Base-by-base conservation (phyloP, 2,888 invertebrate genomes). In the Harpalus rubripes region DNA sequence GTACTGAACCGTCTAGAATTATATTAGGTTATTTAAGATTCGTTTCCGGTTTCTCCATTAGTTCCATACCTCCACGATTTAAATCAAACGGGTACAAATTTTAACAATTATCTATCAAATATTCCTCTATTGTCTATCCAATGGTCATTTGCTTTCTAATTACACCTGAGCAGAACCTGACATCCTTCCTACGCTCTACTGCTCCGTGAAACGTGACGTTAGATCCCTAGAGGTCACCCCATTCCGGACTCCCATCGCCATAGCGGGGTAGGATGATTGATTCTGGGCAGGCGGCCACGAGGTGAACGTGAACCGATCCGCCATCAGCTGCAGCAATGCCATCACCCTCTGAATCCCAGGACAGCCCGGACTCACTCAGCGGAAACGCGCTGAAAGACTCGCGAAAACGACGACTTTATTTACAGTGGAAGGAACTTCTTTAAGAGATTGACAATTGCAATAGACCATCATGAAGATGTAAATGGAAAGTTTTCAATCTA, bases 271-370 rank as follows among this genome's bases (percentile, higher is more conserved):
- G 79, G 79, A 61, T 79, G 79, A 79, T 79, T 79, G 59, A 79
- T 79, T 79, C 15, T 61, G 61, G 61, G 7, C 61, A 59, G 52
- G 32, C 58, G 41, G 79, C 39, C 79, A 61, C 79, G 32, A 58
- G 79, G 79, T 79, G 79, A 79, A 74, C 44, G 79, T 79, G 79
- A 79, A 74, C 44, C 72, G 15, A 74, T 74, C 41, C 44, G 16
- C 18, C 72, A 22, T 74, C 22, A 44, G 44, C 16, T 44, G 15
- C 16, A 74, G 16, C 3, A 32, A 32, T 32, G 32, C 16, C 72
- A n/a, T 74, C 44, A 74, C 26, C 44, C 72, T 1, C 8, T 44
- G 44, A 74, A 74, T 16, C 10, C 72, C 72, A 44, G 15, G 68
- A 68, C 32, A 32, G 18, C 1, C 12, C 18, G 26, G 18, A 63